These are phyloP conservation scores for Aythya baeri DNA, from an alignment of 2,113 vertebrate genomes.

Conservation along the genomic window DNA sequence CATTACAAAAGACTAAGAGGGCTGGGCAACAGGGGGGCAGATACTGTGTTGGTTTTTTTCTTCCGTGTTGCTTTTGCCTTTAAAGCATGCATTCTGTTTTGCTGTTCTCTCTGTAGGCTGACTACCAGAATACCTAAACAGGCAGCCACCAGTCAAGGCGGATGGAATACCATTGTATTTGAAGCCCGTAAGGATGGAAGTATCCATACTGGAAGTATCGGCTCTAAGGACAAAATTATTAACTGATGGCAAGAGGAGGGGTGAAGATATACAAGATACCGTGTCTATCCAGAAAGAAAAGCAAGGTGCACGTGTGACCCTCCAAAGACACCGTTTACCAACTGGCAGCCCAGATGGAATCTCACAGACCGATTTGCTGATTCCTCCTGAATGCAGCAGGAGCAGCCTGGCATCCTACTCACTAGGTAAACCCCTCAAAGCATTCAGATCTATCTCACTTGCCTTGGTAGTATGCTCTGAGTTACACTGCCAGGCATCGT, in stretches of 20 bases:
- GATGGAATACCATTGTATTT: too few relatives aligned
- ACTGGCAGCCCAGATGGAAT: background rate
- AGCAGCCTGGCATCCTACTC: background rate
- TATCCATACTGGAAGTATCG: background rate
- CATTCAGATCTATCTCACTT: background rate
- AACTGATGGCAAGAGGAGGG: background rate
- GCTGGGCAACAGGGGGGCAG: accelerated
- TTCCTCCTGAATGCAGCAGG: accelerated
- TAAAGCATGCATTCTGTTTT: background rate
- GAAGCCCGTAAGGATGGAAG: background rate
- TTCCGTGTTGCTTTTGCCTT: background rate
- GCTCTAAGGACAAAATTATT: background rate
- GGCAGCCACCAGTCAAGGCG: background rate
- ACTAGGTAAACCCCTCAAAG: background rate
- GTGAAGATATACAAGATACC: background rate
- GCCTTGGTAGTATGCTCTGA: background rate
- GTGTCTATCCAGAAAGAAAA: background rate
- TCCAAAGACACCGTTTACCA: background rate
- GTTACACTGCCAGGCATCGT: background rate
- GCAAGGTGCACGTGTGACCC: accelerated
- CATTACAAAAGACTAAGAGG: background rate
- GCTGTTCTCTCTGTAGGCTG: background rate
- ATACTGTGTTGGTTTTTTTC: background rate
- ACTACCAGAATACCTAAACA: background rate
- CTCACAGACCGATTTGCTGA: background rate